phyloP scores from a whole-genome alignment of 2,888 invertebrate genomes.

The Tillus elongatus region DNA sequence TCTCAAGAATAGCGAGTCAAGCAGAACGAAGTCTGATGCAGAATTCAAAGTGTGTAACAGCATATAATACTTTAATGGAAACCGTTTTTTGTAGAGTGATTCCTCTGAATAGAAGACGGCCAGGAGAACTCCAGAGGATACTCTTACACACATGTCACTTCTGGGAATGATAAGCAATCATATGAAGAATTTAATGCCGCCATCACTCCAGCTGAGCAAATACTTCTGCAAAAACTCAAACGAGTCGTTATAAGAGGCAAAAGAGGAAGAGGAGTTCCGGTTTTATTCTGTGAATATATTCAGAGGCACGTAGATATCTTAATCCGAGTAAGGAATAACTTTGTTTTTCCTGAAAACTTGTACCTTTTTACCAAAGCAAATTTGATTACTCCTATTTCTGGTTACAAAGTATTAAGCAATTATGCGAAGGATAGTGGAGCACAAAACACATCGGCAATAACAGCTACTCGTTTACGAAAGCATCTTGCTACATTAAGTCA shows the following conservation, averaged over 20 bases:
- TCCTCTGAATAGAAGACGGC: slow-evolving; percentile 16
- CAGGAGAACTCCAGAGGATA: slow-evolving; percentile 17
- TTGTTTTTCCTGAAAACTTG: slow-evolving; percentile 1
- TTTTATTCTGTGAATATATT: neutral
- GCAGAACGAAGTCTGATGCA: slow-evolving; percentile 5
- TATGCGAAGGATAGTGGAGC: slow-evolving; percentile 16
- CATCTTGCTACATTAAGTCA: slow-evolving; percentile 26
- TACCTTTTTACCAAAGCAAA: neutral
- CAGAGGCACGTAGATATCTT: slow-evolving; percentile 6
- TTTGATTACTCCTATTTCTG: neutral
- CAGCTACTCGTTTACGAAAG: slow-evolving; percentile 23
- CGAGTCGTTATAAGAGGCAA: slow-evolving; percentile 9
- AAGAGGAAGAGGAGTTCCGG: slow-evolving; percentile 11
- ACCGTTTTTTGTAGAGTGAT: slow-evolving; percentile 17
- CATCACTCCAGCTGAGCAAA: slow-evolving; percentile 8
- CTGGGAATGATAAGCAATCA: neutral
- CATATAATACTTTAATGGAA: slow-evolving; percentile 15
- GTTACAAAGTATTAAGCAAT: slow-evolving; percentile 1
- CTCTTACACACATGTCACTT: neutral
- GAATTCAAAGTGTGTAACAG: slow-evolving; percentile 9
- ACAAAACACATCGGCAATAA: slow-evolving; percentile 23
- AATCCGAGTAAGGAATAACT: slow-evolving; percentile 5
- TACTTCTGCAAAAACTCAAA: slow-evolving; percentile 8
- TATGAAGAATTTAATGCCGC: slow-evolving; percentile 12
- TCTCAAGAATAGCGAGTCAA: slow-evolving; percentile 9